phyloP scores from a whole-genome alignment of 1,140 invertebrate species.

The Drosophila ironensis region DNA sequence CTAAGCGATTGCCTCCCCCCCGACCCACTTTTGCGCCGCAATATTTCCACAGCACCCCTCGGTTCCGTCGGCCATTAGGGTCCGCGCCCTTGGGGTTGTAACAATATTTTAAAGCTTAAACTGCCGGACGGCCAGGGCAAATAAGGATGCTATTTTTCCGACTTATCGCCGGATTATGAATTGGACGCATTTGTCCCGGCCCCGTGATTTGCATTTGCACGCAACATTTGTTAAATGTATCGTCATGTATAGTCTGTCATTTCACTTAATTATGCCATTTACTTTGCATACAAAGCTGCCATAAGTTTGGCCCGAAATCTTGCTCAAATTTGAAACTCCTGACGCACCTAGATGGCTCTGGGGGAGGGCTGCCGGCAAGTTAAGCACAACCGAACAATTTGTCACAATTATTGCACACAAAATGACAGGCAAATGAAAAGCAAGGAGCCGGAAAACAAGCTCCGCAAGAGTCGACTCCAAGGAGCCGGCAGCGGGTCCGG shows the following conservation, averaged over 20 bases:
- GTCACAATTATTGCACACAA: constrained; percentile 72
- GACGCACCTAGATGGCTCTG: not conserved
- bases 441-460: constrained; percentile 73
- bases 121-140: not conserved
- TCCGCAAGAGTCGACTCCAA: constrained; percentile 23
- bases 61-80: not conserved
- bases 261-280: constrained; percentile 46
- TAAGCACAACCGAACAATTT: constrained; percentile 60
- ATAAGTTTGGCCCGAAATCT: constrained; percentile 40
- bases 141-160: constrained; percentile 11
- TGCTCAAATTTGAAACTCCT: constrained; percentile 24
- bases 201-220: constrained; percentile 37
- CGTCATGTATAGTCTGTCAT: constrained; percentile 21
- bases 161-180: constrained; percentile 39
- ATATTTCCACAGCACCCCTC: not conserved
- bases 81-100: not conserved
- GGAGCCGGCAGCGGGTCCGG: not conserved
- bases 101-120: constrained; percentile 16
- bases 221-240: constrained; percentile 38
- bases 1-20: constrained; percentile 41
- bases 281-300: constrained; percentile 53
- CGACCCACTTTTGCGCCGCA: not conserved
- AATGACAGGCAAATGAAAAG: constrained; percentile 70
- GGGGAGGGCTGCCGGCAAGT: constrained; percentile 7
- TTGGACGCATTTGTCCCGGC: constrained; percentile 6